A percentile compares a stretch with the other conserved stretches of the same genome.
Evolutionary conservation across 2,113 vertebrate species (phyloP).

Genomic region (Capreolus pygargus): DNA sequence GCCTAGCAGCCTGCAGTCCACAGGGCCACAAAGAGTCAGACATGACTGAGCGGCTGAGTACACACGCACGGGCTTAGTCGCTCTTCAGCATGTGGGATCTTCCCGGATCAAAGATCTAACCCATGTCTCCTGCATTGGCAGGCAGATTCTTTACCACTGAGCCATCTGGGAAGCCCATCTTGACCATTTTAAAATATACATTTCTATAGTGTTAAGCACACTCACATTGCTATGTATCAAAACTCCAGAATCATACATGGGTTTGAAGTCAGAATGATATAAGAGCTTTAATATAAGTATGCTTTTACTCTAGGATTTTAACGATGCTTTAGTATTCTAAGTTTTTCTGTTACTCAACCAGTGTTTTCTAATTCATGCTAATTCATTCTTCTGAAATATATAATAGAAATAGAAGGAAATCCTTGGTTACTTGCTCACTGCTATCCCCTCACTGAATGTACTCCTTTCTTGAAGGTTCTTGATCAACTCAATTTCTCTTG

Average conservation of each 20-base stretch:
- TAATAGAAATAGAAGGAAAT: neutral
- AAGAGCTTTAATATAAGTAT: neutral
- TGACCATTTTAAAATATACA: neutral
- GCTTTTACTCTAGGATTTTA: neutral
- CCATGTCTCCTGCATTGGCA: neutral
- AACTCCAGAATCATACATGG: neutral
- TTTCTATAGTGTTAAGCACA: neutral
- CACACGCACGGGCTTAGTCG: neutral
- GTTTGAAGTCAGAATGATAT: neutral
- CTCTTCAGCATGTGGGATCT: neutral
- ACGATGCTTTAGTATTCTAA: neutral
- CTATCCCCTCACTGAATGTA: neutral
- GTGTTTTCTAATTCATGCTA: neutral
- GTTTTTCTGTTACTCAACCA: neutral
- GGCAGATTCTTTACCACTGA: neutral
- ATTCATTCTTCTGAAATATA: neutral
- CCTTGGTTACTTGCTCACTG: neutral
- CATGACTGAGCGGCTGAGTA: neutral
- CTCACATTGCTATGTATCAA: neutral
- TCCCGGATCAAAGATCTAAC: neutral
- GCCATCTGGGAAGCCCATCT: neutral
- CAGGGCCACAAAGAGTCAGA: neutral
- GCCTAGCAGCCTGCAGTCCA: neutral
- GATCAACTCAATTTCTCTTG: neutral
- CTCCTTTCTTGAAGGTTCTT: conserved; percentile 17